Evolutionary conservation across 2,888 invertebrate genomes (phyloP), one percentile per base, ranked within the genome.

Genomic region (Unio pictorum): DNA sequence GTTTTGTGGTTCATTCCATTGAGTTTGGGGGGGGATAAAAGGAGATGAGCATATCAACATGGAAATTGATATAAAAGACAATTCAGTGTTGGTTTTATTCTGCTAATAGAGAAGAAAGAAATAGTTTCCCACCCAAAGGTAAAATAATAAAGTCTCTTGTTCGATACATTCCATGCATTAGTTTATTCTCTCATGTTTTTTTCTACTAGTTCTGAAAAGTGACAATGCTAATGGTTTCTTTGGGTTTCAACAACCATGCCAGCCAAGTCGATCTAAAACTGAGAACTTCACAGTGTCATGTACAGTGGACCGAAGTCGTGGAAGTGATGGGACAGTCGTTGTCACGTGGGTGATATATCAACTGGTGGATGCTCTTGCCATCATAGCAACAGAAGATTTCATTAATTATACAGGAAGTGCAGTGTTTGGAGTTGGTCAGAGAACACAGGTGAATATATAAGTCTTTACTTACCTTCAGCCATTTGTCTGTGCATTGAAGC

Each of bases 211-310:
- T 55, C 67, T 88, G 73, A 89, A 89, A 78, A 89, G 89, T 80
- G 89, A 89, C 83, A 87, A 87, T 81, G 89, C 89, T 61, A 89
- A 89, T 77, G 89, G 89, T 6, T 72, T 88, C 72, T 89, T 89
- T 73, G 84, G 85, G n/a, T 85, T 89, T 66, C 66, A 73, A 30
- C 81, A 82, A 17, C 75, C 70, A 4, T 89, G 89, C 75, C 69
- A 69, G 7, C 86, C 87, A 4, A 64, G 74, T n/a, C 59, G 65
- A 28, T 75, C 83, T 0, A 55, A 57, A 5, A 62, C 66, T 45
- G 88, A 88, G 72, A 71, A 74, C 23, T 72, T 64, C 4, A 73
- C 62, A 0, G 71, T 88, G 26, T 72, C 70, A 18, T 89, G 89
- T 79, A 77, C 75, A 3, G 78, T 89, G 11, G 74, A 70, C 34